Conservation (phyloP, 2,113 vertebrate species). For the Balaeniceps rex region DNA sequence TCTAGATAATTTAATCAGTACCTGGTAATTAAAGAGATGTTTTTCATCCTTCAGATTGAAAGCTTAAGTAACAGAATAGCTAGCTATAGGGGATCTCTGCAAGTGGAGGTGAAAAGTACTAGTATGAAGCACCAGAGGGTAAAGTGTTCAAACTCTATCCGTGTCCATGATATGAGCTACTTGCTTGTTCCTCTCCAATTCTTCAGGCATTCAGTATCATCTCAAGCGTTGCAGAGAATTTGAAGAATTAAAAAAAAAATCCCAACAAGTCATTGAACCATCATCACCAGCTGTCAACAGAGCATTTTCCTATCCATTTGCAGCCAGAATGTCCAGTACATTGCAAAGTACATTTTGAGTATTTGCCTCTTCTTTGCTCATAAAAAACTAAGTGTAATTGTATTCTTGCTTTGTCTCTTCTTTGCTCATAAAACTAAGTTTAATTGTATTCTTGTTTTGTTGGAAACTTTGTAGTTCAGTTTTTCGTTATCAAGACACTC, state of each 20-base stretch:
- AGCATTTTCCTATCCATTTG: background rate
- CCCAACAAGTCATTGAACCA: background rate
- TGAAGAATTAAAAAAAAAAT: background rate
- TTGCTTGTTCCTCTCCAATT: background rate
- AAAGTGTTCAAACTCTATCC: background rate
- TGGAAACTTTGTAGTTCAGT: background rate
- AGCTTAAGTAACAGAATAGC: background rate
- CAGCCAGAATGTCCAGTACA: background rate
- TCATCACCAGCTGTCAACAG: background rate
- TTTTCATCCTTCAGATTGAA: background rate
- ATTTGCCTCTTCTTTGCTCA: background rate
- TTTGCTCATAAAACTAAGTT: background rate
- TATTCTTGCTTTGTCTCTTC: background rate
- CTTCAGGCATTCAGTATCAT: background rate
- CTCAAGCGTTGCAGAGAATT: background rate
- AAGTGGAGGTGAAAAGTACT: background rate
- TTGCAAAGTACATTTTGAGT: background rate
- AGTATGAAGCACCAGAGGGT: background rate
- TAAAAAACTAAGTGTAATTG: background rate
- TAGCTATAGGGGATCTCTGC: background rate
- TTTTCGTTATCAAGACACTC: background rate
- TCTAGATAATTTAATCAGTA: background rate
- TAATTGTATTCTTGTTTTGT: background rate
- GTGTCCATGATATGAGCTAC: background rate
- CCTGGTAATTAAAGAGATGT: background rate